These are phyloP conservation scores for Sanderia malayensis DNA, from an alignment of 30 jellyfish, hydroid and myxozoan species.

Conservation along the genomic window DNA sequence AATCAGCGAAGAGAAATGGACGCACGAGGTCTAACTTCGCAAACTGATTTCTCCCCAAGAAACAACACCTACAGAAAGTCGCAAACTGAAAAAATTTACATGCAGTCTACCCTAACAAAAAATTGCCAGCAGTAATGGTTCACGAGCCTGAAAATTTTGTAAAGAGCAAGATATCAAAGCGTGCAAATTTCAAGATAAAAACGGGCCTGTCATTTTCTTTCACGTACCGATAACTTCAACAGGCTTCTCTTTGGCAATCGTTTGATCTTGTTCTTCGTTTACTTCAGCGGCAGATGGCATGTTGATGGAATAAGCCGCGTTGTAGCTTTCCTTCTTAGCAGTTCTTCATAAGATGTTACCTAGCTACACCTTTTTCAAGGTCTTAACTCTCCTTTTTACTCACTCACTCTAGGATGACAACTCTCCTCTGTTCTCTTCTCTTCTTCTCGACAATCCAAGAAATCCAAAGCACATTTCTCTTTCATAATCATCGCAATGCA, in stretches of 20 bases:
- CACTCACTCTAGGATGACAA: constrained; percentile 52
- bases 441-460: constrained; percentile 3
- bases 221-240: constrained; percentile 63
- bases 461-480: constrained; percentile 36
- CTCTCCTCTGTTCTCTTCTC: constrained; percentile 31
- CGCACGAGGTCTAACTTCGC: too few relatives aligned
- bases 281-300: constrained; percentile 81
- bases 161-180: too few relatives aligned
- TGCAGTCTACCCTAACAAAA: too few relatives aligned
- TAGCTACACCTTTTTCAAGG: constrained; percentile 40
- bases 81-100: too few relatives aligned
- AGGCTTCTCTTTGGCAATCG: constrained; percentile 12
- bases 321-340: constrained; percentile 13
- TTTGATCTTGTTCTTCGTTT: constrained; percentile 41
- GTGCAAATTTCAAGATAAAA: too few relatives aligned
- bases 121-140: too few relatives aligned
- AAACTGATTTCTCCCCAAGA: too few relatives aligned
- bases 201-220: neutral
- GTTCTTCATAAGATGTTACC: constrained; percentile 44
- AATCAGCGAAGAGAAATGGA: too few relatives aligned
- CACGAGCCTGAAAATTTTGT: too few relatives aligned
- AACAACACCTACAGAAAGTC: too few relatives aligned
- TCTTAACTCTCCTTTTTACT: constrained; percentile 46
- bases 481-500: constrained; percentile 26
- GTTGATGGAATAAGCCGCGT: constrained; percentile 43